Conservation (phyloP, 2,113 vertebrate species). For the Thermophis baileyi region DNA sequence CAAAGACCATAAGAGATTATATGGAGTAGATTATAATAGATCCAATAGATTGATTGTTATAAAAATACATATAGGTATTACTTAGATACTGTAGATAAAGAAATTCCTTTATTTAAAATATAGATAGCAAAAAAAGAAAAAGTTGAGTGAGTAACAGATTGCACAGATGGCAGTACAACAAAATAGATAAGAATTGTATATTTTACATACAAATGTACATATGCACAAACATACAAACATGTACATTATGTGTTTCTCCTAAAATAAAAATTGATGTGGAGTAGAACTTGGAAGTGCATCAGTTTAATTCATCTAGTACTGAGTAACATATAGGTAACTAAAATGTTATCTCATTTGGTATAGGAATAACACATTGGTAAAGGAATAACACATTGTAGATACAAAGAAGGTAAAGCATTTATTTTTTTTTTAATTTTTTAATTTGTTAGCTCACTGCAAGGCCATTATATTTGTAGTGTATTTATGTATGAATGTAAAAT, state of each 20-base stretch:
- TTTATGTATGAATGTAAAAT: neutral
- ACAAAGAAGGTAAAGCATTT: neutral
- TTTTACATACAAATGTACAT: neutral
- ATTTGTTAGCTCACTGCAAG: neutral
- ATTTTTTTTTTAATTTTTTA: neutral
- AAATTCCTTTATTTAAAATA: neutral
- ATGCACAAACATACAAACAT: neutral
- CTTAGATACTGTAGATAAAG: neutral
- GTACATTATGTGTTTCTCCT: neutral
- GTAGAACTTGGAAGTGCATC: neutral
- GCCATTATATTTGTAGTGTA: neutral
- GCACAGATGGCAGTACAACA: neutral
- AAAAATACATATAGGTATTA: neutral
- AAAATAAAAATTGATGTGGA: neutral
- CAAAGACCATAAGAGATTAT: neutral
- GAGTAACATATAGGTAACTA: neutral
- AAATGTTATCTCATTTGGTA: neutral
- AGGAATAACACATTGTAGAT: neutral
- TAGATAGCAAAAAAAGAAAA: neutral
- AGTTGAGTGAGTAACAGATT: neutral
- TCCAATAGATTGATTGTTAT: neutral
- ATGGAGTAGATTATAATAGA: neutral
- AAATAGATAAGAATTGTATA: neutral
- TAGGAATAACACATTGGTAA: neutral
- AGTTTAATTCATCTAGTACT: neutral